These are phyloP conservation scores for Mamestra configurata DNA, from an alignment of 1,140 invertebrate genomes.

Conservation along the genomic window DNA sequence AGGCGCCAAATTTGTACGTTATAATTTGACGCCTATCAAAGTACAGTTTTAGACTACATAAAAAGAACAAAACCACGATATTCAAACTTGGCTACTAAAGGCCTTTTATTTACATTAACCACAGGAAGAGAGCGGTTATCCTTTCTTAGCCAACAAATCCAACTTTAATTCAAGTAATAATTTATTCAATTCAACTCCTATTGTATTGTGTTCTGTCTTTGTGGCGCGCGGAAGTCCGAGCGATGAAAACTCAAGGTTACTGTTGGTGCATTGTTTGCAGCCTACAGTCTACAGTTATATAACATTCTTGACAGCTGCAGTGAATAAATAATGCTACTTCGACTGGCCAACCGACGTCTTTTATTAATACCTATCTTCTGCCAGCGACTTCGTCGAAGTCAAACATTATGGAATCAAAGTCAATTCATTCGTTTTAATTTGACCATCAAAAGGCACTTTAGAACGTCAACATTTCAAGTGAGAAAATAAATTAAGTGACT, in stretches of 20 bases:
- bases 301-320: slow-evolving; percentile 33
- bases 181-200: slow-evolving; percentile 29
- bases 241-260: slow-evolving; percentile 38
- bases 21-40: too few species aligned
- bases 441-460: too few species aligned
- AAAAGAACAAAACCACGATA: neutral
- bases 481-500: too few species aligned
- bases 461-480: too few species aligned
- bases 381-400: too few species aligned
- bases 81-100: neutral
- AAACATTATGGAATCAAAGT: too few species aligned
- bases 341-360: neutral
- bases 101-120: neutral
- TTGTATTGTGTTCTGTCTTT: slow-evolving; percentile 29
- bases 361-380: neutral
- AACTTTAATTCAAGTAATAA: slow-evolving; percentile 18
- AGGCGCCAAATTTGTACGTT: too few species aligned
- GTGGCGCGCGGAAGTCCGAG: slow-evolving; percentile 22
- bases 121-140: neutral
- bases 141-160: slow-evolving; percentile 1
- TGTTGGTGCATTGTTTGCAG: slow-evolving; percentile 37
- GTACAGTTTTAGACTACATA: too few species aligned
- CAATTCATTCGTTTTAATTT: too few species aligned
- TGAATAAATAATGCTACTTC: slow-evolving; percentile 15
- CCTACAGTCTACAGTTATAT: slow-evolving; percentile 15